Evolutionary conservation across 1,140 invertebrate species (phyloP), one percentile per base, ranked within the genome.

Genomic region (Dreissena rostriformis): DNA sequence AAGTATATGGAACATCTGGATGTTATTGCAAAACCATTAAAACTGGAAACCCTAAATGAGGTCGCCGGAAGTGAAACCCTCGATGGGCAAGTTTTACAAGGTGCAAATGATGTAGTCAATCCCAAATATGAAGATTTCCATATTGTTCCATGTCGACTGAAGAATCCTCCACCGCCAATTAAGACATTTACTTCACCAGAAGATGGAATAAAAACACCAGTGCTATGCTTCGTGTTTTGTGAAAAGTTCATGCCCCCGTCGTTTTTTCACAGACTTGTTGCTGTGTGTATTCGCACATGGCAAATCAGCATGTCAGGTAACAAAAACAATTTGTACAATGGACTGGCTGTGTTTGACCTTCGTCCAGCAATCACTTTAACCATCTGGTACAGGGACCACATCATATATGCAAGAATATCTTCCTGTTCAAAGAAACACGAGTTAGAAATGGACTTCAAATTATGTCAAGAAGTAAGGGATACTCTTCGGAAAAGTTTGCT

Each of bases 1-100:
- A 22, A 79, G 52, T 79, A 79, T 67, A 79, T 79, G 77, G 77
- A 79, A 68, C 51, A 57, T 17, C 57, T 79, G 12, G 77, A 79
- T 26, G 70, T 79, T 49, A 79, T 79, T 0, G 77, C 77, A 14
- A 70, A 61, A 26, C 77, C 77, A 29, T 11, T 61, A n/a, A n/a
- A n/a, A 61, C 12, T 61, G 6, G 57, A 61, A 12, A n/a, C n/a
- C n/a, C n/a, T n/a, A n/a, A n/a, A n/a, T n/a, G 17, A 61, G 12
- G 39, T 39, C 39, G 39, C 39, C 39, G 39, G 8, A 39, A 5
- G 39, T 8, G 4, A 8, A 39, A 5, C 39, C 2, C 39, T n/a
- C n/a, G n/a, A n/a, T n/a, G n/a, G n/a, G n/a, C 39, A 39, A 39
- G 8, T 8, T 5, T 2, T 5, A 39, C 4, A 39, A 39, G 39